Percentiles rank a stretch among this genome's conserved stretches.
These are phyloP conservation scores for Acipenser oxyrinchus DNA, from an alignment of 2,797 vertebrate genomes.

Conservation along the genomic window DNA sequence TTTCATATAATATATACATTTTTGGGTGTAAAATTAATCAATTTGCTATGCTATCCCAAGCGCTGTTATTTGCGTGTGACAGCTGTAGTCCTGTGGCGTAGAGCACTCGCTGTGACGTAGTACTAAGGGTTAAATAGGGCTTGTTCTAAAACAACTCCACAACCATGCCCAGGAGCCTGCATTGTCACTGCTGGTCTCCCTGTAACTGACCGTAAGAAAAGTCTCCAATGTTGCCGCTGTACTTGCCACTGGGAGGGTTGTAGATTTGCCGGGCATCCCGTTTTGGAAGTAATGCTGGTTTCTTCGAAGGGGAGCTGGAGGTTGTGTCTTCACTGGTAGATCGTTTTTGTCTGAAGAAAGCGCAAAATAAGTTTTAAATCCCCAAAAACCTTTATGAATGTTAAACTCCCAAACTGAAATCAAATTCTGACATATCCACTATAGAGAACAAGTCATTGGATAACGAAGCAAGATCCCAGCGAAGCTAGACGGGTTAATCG, in stretches of 20 bases:
- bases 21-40: too few relatives aligned
- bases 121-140: too few relatives aligned
- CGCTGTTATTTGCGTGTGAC: too few relatives aligned
- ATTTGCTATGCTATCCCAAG: too few relatives aligned
- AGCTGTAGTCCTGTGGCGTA: too few relatives aligned
- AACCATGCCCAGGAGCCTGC: background rate
- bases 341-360: slow-evolving; percentile 69
- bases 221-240: slow-evolving; percentile 84
- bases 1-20: too few relatives aligned
- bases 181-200: background rate
- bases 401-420: background rate
- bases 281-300: slow-evolving; percentile 74
- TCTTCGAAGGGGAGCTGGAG: slow-evolving; percentile 72
- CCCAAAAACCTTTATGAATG: too few relatives aligned
- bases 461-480: too few relatives aligned
- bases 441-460: too few relatives aligned
- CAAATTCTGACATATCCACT: background rate
- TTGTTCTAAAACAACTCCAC: background rate
- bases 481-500: too few relatives aligned
- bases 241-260: slow-evolving; percentile 96
- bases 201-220: slow-evolving; percentile 80
- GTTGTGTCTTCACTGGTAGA: slow-evolving; percentile 69
- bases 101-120: too few relatives aligned
- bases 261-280: slow-evolving; percentile 94
- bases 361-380: slow-evolving; percentile 16